A percentile compares a stretch with the other conserved stretches of the same genome.
Conservation (phyloP, 2,113 vertebrate species). For the Panthera uncia region DNA sequence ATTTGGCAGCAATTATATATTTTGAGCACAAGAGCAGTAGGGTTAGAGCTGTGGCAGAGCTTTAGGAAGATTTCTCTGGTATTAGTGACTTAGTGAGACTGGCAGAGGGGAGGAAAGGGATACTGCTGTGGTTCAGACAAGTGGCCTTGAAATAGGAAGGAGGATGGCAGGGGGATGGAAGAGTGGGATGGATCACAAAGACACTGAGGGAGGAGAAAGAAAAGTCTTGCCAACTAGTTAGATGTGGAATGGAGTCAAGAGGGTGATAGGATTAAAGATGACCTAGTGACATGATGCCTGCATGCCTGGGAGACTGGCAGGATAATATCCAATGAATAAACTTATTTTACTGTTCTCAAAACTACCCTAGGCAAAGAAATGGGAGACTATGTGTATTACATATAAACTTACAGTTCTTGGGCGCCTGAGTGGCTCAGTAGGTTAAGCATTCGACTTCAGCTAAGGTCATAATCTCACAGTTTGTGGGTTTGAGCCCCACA, state of each 20-base stretch:
- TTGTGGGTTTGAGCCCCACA: too few species aligned
- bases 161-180: background rate
- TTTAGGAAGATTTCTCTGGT: background rate
- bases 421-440: too few species aligned
- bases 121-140: background rate
- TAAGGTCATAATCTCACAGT: too few species aligned
- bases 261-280: constrained; percentile 25
- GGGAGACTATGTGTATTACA: background rate
- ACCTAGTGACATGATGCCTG: background rate
- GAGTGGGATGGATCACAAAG: background rate
- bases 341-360: background rate
- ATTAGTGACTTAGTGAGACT: background rate
- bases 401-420: constrained; percentile 67
- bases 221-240: background rate
- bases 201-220: background rate
- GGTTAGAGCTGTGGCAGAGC: background rate
- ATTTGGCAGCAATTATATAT: background rate
- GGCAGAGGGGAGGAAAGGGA: background rate
- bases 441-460: too few species aligned
- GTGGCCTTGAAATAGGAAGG: background rate
- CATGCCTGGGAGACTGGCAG: background rate
- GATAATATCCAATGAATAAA: background rate
- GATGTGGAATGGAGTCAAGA: background rate
- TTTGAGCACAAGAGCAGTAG: background rate
- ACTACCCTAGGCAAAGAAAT: constrained; percentile 11